Evolutionary conservation across 35 echinoderm and acorn worm genomes (phyloP).

Genomic region (Amphiura filiformis): DNA sequence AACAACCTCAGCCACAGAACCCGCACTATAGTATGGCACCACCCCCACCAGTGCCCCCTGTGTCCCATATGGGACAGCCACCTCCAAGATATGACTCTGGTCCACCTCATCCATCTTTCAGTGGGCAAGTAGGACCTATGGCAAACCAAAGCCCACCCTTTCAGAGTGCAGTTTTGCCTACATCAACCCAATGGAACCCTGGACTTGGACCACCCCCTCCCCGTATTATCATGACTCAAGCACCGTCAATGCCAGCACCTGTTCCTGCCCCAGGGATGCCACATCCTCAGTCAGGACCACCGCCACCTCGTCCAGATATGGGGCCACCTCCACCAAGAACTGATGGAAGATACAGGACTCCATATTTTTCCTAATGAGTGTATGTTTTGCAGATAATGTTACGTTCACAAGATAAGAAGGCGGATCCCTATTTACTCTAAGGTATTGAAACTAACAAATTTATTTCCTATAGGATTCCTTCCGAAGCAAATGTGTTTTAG

Average conservation of each 20-base stretch:
- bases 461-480: too few species aligned
- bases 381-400: too few species aligned
- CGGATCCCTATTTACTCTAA: too few species aligned
- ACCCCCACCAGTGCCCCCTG: slow-evolving; percentile 4
- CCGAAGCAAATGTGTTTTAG: too few species aligned
- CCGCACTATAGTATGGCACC: slow-evolving; percentile 1
- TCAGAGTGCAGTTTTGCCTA: slow-evolving; percentile 32
- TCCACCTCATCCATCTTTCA: slow-evolving; percentile 13
- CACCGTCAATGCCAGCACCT: not conserved
- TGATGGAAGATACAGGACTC: not conserved
- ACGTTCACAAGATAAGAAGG: too few species aligned
- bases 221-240: slow-evolving; percentile 7
- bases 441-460: too few species aligned
- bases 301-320: not conserved
- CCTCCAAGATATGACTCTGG: slow-evolving; percentile 4
- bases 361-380: not conserved
- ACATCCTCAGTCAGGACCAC: not conserved
- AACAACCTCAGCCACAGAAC: not conserved
- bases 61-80: slow-evolving; percentile 7
- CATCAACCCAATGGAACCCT: slow-evolving; percentile 12
- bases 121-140: slow-evolving; percentile 1
- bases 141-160: slow-evolving; percentile 37
- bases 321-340: not conserved
- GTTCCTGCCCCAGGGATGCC: not conserved
- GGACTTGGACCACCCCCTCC: slow-evolving; percentile 49